Percentiles rank a stretch among this genome's conserved stretches.
Conservation (phyloP, 2,113 vertebrate species). For the Galbula dea region DNA sequence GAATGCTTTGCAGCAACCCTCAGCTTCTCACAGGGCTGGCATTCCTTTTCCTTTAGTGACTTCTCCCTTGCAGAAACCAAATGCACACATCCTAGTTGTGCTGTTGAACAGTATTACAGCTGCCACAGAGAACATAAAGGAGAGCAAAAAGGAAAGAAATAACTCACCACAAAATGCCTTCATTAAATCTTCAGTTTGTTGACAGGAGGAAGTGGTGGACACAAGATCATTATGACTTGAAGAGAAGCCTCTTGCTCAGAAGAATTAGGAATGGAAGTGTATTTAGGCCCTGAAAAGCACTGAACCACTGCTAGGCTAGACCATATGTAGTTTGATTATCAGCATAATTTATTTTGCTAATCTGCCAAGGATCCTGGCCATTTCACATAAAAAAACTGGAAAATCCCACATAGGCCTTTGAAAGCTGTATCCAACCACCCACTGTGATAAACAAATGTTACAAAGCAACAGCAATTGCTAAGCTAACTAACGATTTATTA, state of each 20-base stretch:
- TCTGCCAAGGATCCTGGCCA: not conserved
- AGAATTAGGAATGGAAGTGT: not conserved
- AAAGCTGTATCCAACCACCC: not conserved
- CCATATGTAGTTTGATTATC: not conserved
- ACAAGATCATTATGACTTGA: not conserved
- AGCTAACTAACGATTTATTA: not conserved
- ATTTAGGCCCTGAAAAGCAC: not conserved
- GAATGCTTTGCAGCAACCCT: not conserved
- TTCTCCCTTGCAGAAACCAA: not conserved
- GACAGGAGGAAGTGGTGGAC: not conserved
- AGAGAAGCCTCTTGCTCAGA: not conserved
- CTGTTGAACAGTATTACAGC: not conserved
- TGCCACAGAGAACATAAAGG: not conserved
- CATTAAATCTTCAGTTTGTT: not conserved
- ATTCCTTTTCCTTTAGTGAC: not conserved
- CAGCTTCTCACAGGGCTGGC: not conserved
- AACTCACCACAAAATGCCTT: not conserved
- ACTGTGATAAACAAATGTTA: not conserved
- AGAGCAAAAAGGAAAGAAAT: not conserved
- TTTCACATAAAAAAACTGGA: not conserved
- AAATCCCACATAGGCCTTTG: not conserved
- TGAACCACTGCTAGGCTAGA: not conserved
- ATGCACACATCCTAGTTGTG: rapidly evolving
- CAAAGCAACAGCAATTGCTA: not conserved
- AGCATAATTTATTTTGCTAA: not conserved